Evolutionary conservation across 1,140 invertebrate genomes (phyloP).

Genomic region (Pseudomyrmex concolor): DNA sequence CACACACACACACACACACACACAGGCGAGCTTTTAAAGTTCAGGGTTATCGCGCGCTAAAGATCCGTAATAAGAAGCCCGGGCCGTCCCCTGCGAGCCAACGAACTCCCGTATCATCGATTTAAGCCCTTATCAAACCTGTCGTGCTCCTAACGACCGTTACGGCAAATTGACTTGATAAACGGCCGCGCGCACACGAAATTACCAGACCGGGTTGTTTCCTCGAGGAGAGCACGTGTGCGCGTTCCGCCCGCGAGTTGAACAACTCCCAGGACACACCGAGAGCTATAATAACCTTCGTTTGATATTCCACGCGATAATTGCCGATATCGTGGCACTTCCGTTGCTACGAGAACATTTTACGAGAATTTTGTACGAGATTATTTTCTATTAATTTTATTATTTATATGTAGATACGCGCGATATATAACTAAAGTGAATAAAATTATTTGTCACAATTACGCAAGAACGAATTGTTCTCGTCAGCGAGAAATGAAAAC

Average conservation of each 20-base stretch:
- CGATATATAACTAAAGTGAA: neutral
- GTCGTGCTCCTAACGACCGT: constrained; percentile 44
- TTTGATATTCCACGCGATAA: constrained; percentile 47
- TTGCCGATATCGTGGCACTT: neutral
- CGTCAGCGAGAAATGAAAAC: neutral
- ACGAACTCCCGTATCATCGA: constrained; percentile 63
- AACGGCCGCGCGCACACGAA: constrained; percentile 36
- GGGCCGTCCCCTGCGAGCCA: constrained; percentile 27
- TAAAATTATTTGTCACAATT: neutral
- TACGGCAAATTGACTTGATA: constrained; percentile 60
- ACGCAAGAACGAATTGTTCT: neutral
- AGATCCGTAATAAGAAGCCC: constrained; percentile 62
- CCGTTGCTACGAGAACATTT: constrained; percentile 20
- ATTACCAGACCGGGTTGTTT: constrained; percentile 23
- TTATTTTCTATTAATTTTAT: neutral
- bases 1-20: too few species aligned
- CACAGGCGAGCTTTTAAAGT: constrained; percentile 62
- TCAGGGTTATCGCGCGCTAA: constrained; percentile 65
- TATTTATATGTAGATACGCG: too few species aligned
- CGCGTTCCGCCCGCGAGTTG: constrained; percentile 1
- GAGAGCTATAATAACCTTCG: constrained; percentile 24
- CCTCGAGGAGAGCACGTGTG: neutral
- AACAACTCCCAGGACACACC: constrained; percentile 33
- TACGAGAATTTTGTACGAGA: neutral
- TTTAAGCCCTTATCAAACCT: constrained; percentile 61